Percentiles rank a stretch among this genome's conserved stretches.
These are phyloP conservation scores for Potamilus streckersoni DNA, from an alignment of 1,140 invertebrate species.

Conservation along the genomic window DNA sequence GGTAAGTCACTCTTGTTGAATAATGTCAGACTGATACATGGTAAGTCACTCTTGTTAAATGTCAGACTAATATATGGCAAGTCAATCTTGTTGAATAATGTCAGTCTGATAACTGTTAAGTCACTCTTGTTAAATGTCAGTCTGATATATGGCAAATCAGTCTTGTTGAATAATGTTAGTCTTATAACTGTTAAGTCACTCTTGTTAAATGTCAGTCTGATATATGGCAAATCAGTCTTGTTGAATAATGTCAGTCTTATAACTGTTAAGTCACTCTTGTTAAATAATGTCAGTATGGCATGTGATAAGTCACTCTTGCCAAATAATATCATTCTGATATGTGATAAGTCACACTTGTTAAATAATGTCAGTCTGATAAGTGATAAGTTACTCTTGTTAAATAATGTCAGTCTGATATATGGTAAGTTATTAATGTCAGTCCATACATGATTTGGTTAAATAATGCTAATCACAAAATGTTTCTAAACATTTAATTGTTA, in stretches of 20 bases:
- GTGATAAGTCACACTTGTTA: too few relatives aligned
- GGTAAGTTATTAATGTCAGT: constrained; percentile 51
- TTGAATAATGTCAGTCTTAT: too few relatives aligned
- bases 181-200: constrained; percentile 31
- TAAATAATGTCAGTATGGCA: constrained; percentile 28
- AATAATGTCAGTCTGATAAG: too few relatives aligned
- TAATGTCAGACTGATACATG: too few relatives aligned
- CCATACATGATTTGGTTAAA: constrained; percentile 53
- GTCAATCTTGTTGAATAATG: constrained; percentile 5
- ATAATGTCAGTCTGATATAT: too few relatives aligned
- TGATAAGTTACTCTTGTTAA: too few relatives aligned
- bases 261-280: constrained; percentile 32
- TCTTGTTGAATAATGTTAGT: neutral
- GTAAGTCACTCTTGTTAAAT: constrained; percentile 48
- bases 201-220: constrained; percentile 26
- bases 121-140: constrained; percentile 31
- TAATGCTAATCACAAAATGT: too few relatives aligned
- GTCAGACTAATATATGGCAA: constrained; percentile 21
- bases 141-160: constrained; percentile 32
- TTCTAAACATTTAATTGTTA: too few relatives aligned
- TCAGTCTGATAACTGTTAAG: constrained; percentile 27
- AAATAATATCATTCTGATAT: too few relatives aligned
- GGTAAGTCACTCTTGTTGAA: constrained; percentile 48
- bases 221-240: constrained; percentile 32
- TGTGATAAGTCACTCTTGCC: constrained; percentile 32